Base-by-base conservation (phyloP, 1,140 invertebrate genomes). In the Cydia splendana region DNA sequence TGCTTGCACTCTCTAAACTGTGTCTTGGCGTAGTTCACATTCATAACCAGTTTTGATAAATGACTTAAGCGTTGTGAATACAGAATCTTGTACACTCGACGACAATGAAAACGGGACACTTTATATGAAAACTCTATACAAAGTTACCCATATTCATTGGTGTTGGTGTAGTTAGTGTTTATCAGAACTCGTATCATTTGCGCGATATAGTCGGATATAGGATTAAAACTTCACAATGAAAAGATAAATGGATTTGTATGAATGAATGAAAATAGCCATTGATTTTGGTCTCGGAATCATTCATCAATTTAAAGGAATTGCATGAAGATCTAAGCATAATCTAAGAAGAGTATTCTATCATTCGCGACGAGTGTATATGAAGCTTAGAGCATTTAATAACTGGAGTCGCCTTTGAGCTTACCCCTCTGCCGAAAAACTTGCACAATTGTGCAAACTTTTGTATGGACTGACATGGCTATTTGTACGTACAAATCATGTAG, bases 21-120 rank as follows among this genome's bases (percentile, higher is more conserved):
- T 62, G 18, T 2, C 20, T 7, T 12, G 10, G 5, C n/a, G 53
- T 18, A 57, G 57, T 62, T 62, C 57, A 62, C 20, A 62, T 62
- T 62, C 57, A 62, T 62, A 62, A 62, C 57, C 20, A 62, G 57
- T 62, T 62, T 62, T 62, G 57, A 62, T 62, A 62, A 62, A 62
- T 62, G 57, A 62, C 57, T 24, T 7, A 62, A 62, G 57, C 57
- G 20, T 24, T 12, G 20, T 24, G 57, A 62, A 62, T 62, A 62
- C 57, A 62, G 57, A 62, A 24, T 62, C 57, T 62, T 62, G 20
- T 62, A 62, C 57, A 62, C 57, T 62, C n/a, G 2, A 12, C 0
- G 0, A 0, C 20, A 20, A 62, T 62, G 9, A 24, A 62, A 24
- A 62, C 9, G 57, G 57, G 9, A 10, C 20, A 62, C 20, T 10